Evolutionary conservation across 1,140 invertebrate species (phyloP), one percentile per base, ranked within the genome.

Genomic region (Drosophila orena): DNA sequence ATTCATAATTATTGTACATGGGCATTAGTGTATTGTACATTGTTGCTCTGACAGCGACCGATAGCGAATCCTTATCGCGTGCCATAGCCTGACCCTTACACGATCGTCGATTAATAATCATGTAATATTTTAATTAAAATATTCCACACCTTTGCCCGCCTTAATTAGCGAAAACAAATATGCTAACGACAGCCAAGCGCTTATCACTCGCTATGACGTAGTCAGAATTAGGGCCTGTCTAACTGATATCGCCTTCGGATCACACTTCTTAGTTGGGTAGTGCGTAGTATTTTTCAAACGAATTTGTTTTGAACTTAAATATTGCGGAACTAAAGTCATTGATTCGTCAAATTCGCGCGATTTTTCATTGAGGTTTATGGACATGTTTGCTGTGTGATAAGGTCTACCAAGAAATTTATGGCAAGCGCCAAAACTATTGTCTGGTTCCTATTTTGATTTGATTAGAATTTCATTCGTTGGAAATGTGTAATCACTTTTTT

Each of bases 171-270:
- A n/a, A 50, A 43, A 47, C 27, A 52, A 34, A 35, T n/a, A 42
- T 44, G 30, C 54, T 46, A 49, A 24, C 46, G 64, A 37, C 37
- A 68, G 15, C 57, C 42, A 34, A 5, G 0, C 24, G 30, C 50
- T 70, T 70, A 70, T 81, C 73, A 44, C 49, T 22, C 34, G 22
- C 43, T 20, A 64, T 85, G 78, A 85, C 81, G 83, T 88, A 81
- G 42, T 35, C 27, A 27, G 43, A 65, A 73, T 56, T 52, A 59
- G 73, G 66, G 68, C 37, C 40, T 44, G 52, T 68, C 38, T 47
- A 49, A 43, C 58, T 52, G 62, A 77, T 57, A 52, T 37, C 46
- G 40, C 62, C 65, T 44, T 22, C 30, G 56, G 43, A 37, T 30
- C 42, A 46, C 61, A 69, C 20, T 42, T 55, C n/a, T 46, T 44